Conservation (phyloP, 2,888 invertebrate species). For the Liopterus haemorrhoidalis region DNA sequence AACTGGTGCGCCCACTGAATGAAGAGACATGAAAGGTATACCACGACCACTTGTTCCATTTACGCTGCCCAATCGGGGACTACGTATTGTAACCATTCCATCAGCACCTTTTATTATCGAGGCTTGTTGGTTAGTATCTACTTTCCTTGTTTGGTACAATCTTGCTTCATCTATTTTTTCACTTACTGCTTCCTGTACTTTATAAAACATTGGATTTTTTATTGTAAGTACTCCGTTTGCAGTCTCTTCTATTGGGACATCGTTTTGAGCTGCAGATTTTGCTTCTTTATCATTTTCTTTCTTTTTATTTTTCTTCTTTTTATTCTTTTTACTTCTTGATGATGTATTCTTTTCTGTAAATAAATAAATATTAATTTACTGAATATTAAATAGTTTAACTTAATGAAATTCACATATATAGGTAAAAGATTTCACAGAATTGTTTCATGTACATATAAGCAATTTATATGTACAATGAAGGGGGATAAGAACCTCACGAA, state of each 20-base stretch:
- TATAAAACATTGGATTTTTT: conserved; percentile 72
- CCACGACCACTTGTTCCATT: conserved; percentile 41
- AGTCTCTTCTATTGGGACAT: conserved; percentile 38
- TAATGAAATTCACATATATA: too few species aligned
- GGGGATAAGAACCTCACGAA: too few species aligned
- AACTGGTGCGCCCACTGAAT: conserved; percentile 28
- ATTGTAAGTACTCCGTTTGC: conserved; percentile 72
- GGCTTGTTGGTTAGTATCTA: conserved; percentile 50
- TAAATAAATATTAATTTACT: too few species aligned
- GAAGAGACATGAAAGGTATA: conserved; percentile 6
- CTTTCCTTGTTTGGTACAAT: conserved; percentile 40
- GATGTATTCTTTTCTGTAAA: too few species aligned
- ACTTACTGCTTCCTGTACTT: conserved; percentile 45
- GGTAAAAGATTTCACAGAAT: too few species aligned
- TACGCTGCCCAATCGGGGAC: conserved; percentile 59
- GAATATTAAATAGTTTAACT: too few species aligned
- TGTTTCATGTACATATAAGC: too few species aligned
- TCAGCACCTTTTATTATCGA: conserved; percentile 65
- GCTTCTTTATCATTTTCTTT: conserved; percentile 54
- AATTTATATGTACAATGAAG: too few species aligned
- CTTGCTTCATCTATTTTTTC: conserved; percentile 43
- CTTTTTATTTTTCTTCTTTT: too few species aligned
- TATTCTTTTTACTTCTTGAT: too few species aligned
- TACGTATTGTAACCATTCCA: conserved; percentile 80
- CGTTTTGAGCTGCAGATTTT: conserved; percentile 39